A percentile compares a stretch with the other conserved stretches of the same genome.
phyloP scores from a whole-genome alignment of 2,888 invertebrate species.

The Scaptomyza flava region DNA sequence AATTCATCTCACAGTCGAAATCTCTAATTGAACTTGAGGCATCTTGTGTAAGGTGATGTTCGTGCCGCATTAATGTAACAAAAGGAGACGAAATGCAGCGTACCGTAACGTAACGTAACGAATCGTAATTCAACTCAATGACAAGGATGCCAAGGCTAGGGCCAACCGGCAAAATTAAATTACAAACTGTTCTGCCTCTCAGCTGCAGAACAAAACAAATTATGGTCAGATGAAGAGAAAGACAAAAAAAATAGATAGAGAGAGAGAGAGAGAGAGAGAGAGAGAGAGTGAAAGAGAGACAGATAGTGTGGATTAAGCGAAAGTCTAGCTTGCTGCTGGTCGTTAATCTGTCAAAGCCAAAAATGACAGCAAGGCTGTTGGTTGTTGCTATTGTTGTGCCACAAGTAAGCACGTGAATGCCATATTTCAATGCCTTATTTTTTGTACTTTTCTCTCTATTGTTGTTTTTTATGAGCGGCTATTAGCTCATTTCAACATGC shows the following conservation, averaged over 20 bases:
- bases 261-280: neutral
- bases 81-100: conserved; percentile 1
- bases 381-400: neutral
- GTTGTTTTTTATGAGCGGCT: conserved; percentile 18
- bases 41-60: conserved; percentile 4
- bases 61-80: conserved; percentile 27
- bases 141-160: conserved; percentile 49
- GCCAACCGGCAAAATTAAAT: conserved; percentile 54
- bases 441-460: conserved; percentile 23
- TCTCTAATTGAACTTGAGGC: neutral
- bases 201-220: conserved; percentile 46
- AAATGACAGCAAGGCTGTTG: conserved; percentile 10
- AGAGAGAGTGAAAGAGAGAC: neutral
- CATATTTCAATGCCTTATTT: conserved; percentile 60
- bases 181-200: conserved; percentile 61
- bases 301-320: neutral
- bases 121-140: conserved; percentile 36
- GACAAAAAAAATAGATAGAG: neutral
- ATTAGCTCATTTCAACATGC: conserved; percentile 28
- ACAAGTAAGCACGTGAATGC: conserved; percentile 25
- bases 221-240: conserved; percentile 35
- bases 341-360: conserved; percentile 50
- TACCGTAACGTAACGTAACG: conserved; percentile 1
- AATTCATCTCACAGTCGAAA: neutral
- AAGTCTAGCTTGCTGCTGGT: conserved; percentile 13